Evolutionary conservation across 1,140 invertebrate species (phyloP).

Genomic region (Araneus ventricosus): DNA sequence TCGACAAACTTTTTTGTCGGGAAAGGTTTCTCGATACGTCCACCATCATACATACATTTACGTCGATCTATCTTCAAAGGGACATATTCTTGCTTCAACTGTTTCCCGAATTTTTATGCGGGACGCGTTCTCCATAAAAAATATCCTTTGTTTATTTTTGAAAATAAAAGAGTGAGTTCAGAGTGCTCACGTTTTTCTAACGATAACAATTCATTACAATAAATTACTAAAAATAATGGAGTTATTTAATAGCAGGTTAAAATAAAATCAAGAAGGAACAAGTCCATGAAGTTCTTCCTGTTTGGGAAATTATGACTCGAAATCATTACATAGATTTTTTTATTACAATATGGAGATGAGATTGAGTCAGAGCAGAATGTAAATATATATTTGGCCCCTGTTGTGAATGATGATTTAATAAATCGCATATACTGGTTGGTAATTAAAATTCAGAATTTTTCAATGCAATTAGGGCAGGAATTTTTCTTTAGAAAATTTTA

Average conservation of each 20-base stretch:
- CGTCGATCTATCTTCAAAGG: constrained; percentile 54
- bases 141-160: constrained; percentile 18
- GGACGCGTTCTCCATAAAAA: not conserved
- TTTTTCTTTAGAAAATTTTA: too few relatives aligned
- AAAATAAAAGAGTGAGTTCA: not conserved
- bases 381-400: too few relatives aligned
- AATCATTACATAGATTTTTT: too few relatives aligned
- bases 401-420: too few relatives aligned
- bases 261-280: not conserved
- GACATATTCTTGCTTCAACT: constrained; percentile 52
- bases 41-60: constrained; percentile 57
- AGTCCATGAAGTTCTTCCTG: too few relatives aligned
- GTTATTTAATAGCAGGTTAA: not conserved
- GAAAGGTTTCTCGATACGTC: constrained; percentile 38
- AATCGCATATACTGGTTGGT: too few relatives aligned
- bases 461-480: too few relatives aligned
- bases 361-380: too few relatives aligned
- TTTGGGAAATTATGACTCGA: too few relatives aligned
- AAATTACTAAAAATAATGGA: not conserved
- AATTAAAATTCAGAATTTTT: too few relatives aligned
- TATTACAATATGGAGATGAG: too few relatives aligned
- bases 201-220: not conserved
- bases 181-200: not conserved
- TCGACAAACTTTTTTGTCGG: constrained; percentile 61
- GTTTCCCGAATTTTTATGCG: constrained; percentile 41